Base-by-base conservation (phyloP, 1,140 invertebrate species). In the Chironomus striatipennis region DNA sequence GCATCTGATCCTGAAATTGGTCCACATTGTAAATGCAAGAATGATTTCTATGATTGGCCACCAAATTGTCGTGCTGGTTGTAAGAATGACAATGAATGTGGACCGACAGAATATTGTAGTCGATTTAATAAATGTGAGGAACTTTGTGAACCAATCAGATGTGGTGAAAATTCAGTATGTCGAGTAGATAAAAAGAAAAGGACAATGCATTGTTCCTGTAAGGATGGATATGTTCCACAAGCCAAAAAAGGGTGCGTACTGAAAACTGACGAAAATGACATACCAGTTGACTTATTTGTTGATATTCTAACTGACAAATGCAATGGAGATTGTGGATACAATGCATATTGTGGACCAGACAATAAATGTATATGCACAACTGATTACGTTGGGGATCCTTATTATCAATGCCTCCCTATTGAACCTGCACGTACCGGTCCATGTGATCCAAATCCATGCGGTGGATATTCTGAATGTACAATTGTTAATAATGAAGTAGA, bases 151-250 rank as follows among this genome's bases (percentile, higher is more conserved):
- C 47, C 47, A 15, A n/a, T 10, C 0, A 7, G 4, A 57, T 57
- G 47, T 57, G 47, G 47, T 57, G 47, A 57, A n/a, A 57, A 57
- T 57, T 57, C 47, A 57, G n/a, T 57, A 5, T 57, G 47, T 57
- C 12, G 47, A 57, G 10, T 57, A n/a, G 47, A 57, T 57, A 57
- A 57, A n/a, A 57, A 57, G n/a, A 57, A 0, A 12, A 5, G 12
- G 15, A 57, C 0, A 57, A n/a, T n/a, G 5, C 47, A 57, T 15
- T 57, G 47, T 57, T 57, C 47, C 12, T 57, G 47, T 15, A 57
- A 57, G 12, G 47, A 57, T 15, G 47, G 47, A n/a, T 57, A 15
- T 15, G 15, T 57, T 1, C 47, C 47, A 57, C 47, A 57, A 57
- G 5, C 12, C 9, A 4, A 1, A 12, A n/a, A 5, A 15, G 47